These are phyloP conservation scores for Mythimna impura DNA, from an alignment of 2,888 invertebrate genomes.

Conservation along the genomic window DNA sequence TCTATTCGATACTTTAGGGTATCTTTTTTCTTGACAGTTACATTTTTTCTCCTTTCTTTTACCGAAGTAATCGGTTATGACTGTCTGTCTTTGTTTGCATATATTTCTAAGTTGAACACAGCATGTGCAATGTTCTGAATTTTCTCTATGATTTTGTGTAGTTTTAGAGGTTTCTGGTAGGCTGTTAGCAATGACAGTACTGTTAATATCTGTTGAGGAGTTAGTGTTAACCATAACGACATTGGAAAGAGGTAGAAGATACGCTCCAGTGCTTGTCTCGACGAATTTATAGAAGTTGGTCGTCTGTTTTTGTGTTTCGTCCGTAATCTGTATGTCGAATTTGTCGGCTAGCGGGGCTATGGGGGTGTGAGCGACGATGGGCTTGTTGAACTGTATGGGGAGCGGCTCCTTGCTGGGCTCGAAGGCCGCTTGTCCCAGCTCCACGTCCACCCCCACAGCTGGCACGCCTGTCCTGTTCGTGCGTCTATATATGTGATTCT, in stretches of 20 bases:
- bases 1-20: constrained; percentile 77
- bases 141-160: not conserved
- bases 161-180: constrained; percentile 30
- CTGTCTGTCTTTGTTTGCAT: constrained; percentile 72
- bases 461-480: constrained; percentile 38
- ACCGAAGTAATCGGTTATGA: constrained; percentile 81
- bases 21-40: constrained; percentile 73
- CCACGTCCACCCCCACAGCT: constrained; percentile 74
- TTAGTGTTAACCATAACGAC: constrained; percentile 66
- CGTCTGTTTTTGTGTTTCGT: constrained; percentile 47
- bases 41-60: constrained; percentile 66
- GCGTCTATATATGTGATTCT: constrained; percentile 65
- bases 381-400: constrained; percentile 76
- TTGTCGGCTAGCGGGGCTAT: constrained; percentile 34
- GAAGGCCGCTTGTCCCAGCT: constrained; percentile 55
- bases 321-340: constrained; percentile 51
- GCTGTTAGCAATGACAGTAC: constrained; percentile 2
- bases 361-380: constrained; percentile 46
- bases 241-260: constrained; percentile 71
- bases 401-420: constrained; percentile 71
- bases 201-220: constrained; percentile 43
- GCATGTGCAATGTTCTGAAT: constrained; percentile 77
- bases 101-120: constrained; percentile 77
- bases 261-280: constrained; percentile 70
- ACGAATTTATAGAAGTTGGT: constrained; percentile 71